Evolutionary conservation across 2,113 vertebrate species (phyloP), one percentile per base, ranked within the genome.

Genomic region (Stegostoma tigrinum): DNA sequence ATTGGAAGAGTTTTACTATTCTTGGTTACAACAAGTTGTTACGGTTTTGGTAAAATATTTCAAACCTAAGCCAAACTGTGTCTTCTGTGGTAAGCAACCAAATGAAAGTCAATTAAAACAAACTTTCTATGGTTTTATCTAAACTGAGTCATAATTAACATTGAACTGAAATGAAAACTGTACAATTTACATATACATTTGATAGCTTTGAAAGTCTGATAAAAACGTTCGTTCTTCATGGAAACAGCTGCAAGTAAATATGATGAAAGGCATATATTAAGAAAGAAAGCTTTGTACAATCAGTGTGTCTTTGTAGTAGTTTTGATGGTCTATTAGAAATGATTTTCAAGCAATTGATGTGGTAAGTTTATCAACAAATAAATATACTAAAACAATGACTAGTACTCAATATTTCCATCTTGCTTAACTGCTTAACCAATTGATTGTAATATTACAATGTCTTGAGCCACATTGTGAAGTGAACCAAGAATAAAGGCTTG

Each of bases 391-490:
- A 61, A 52, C 61, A 61, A 90, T 27, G 38, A 90, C 30, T 52
- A 17, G 55, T 30, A 90, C 30, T 90, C 87, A 90, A 61, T 19
- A 90, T 90, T 5, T 42, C 27, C 55, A 90, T 64, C 48, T 61
- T 90, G 48, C 87, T 90, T 34, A 3, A 48, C 34, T 24, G 15
- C 45, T 0, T 61, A 61, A 61, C 27, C 87, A 90, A 61, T 55
- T 90, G 87, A 52, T n/a, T 61, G 87, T 90, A 61, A 96, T 96
- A 94, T 67, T 96, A 96, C 96, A 95, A 95, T 96, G 70, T 95
- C 96, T 97, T 97, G 97, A 97, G 97, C 96, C 96, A 96, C 91
- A 87, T 95, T 94, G 97, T 96, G 5, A 96, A 97, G 96, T 97
- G 96, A 95, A 97, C 87, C 52, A 64, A 90, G 48, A 61, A 52